These are phyloP conservation scores for Drosophila conformis DNA, from an alignment of 2,888 invertebrate genomes.

Conservation along the genomic window DNA sequence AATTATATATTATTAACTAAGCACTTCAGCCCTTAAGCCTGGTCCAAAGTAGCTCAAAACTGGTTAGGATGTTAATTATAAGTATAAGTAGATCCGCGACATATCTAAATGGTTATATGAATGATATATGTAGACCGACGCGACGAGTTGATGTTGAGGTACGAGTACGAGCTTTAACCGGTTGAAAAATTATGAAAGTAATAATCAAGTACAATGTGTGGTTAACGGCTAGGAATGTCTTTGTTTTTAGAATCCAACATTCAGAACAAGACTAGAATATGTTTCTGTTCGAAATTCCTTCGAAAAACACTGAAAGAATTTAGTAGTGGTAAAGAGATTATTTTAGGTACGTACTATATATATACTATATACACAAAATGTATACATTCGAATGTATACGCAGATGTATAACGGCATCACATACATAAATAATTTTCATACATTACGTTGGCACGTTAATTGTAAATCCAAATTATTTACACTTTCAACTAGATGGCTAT, in stretches of 20 bases:
- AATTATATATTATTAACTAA: too few relatives aligned
- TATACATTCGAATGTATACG: background rate
- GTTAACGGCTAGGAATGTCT: too few relatives aligned
- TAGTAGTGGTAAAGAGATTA: background rate
- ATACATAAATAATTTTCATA: background rate
- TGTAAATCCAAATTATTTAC: background rate
- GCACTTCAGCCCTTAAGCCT: background rate
- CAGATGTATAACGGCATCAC: background rate
- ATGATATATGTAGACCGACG: constrained; percentile 1
- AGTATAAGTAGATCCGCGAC: background rate
- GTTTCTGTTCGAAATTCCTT: background rate
- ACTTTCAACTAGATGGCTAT: background rate
- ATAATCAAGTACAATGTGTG: background rate
- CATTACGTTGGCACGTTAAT: background rate
- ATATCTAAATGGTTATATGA: background rate
- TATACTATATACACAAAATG: too few relatives aligned
- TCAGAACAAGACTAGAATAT: background rate
- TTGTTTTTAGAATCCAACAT: background rate
- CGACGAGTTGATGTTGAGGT: background rate
- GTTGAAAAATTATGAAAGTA: background rate
- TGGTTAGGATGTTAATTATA: constrained; percentile 1
- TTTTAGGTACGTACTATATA: background rate
- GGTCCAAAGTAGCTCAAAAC: constrained; percentile 3
- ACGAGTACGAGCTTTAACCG: constrained; percentile 4
- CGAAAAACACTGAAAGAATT: background rate